Evolutionary conservation across 2,888 invertebrate species (phyloP), one percentile per base, ranked within the genome.

Genomic region (Ditylenchus weischeri): DNA sequence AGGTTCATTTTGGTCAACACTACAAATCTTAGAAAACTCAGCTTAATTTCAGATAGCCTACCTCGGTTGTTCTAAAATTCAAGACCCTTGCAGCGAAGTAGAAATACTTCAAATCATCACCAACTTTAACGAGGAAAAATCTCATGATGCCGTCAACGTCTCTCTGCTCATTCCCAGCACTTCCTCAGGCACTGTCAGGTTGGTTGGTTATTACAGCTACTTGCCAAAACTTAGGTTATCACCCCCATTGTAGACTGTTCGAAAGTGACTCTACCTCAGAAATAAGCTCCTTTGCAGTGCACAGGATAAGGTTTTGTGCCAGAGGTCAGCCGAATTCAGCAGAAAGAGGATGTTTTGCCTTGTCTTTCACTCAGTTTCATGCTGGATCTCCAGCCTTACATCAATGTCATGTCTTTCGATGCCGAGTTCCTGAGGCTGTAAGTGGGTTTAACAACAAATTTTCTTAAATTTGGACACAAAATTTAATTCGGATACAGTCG

Each of bases 351-450:
- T 96, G 96, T 85, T 96, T 96, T 86, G 95, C 95, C 11, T 95
- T 96, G 85, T 95, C 95, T 0, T 94, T 93, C 89, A 90, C 93
- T 3, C 79, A 82, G 59, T 29, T 57, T 57, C 60, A 88, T 89
- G 85, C 62, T 54, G 61, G 47, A 50, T 66, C 65, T 23, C n/a
- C 54, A 43, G 68, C 91, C 59, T 89, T 94, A 71, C 94, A 93
- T 84, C 91, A 94, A 85, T 96, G 96, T 86, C 95, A 96, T 86
- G 92, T 93, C 60, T 98, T 96, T 86, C 88, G 93, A 68, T 95
- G 79, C 35, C 64, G 68, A 1, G 67, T 75, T 23, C 70, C 81
- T 10, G 79, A 79, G 66, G 73, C 76, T 43, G 80, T 76, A 62
- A 51, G 75, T 69, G 29, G 29, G 2, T 29, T n/a, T n/a, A n/a